Percentiles rank a stretch among this genome's conserved stretches.
Conservation (phyloP, 1,140 invertebrate genomes). For the Drosophila willistoni region DNA sequence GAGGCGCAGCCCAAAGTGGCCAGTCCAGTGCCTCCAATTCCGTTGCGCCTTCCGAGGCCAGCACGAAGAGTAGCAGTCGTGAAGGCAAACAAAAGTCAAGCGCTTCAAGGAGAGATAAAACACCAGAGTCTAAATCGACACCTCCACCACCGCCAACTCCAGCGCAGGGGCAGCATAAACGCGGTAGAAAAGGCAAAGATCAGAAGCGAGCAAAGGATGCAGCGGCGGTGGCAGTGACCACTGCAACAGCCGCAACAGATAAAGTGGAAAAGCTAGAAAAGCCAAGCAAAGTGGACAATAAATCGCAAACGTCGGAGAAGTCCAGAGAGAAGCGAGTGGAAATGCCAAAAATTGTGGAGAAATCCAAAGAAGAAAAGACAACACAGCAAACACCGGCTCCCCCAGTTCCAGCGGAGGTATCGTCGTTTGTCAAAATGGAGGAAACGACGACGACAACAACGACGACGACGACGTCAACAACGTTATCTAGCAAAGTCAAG, state of each 20-base stretch:
- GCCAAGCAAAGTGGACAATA: conserved; percentile 38
- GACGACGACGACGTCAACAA: background rate
- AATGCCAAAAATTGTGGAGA: conserved; percentile 57
- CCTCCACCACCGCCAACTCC: background rate
- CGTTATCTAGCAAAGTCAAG: conserved; percentile 1
- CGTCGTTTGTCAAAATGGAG: conserved; percentile 33
- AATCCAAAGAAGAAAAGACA: conserved; percentile 39
- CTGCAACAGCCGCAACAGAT: background rate
- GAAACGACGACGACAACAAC: conserved; percentile 23
- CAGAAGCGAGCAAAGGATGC: conserved; percentile 51
- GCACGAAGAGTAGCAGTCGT: conserved; percentile 34
- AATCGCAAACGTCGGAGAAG: conserved; percentile 33
- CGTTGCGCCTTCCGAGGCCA: conserved; percentile 53
- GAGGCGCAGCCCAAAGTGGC: conserved; percentile 58
- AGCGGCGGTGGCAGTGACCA: background rate
- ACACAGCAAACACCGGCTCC: background rate
- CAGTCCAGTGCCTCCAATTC: conserved; percentile 53
- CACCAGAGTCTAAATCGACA: conserved; percentile 18
- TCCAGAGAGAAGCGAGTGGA: conserved; percentile 22
- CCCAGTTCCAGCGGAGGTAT: background rate
- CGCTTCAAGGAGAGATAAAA: conserved; percentile 43
- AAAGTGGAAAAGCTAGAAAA: conserved; percentile 43
- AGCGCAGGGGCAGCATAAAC: conserved; percentile 45
- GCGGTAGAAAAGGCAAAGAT: conserved; percentile 60
- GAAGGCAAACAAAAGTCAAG: background rate